phyloP scores from a whole-genome alignment of 2,113 vertebrate species.

The Salvelinus namaycush region DNA sequence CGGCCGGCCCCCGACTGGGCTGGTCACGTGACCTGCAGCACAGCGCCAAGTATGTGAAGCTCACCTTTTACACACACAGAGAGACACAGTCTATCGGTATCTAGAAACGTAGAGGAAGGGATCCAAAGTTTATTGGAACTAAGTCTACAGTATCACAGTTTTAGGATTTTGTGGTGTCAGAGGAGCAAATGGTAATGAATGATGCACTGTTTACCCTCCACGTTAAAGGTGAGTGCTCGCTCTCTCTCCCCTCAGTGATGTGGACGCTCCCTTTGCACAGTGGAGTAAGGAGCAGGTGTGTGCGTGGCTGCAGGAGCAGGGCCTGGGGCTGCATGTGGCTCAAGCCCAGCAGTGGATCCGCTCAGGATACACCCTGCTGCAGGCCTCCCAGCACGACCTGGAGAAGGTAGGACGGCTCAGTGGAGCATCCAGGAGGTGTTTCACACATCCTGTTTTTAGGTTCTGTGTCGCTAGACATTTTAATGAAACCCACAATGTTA shows the following conservation, averaged over 20 bases:
- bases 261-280: constrained; percentile 86
- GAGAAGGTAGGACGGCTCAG: constrained; percentile 82
- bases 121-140: too few relatives aligned
- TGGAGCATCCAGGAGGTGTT: not conserved
- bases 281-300: constrained; percentile 94
- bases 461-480: too few relatives aligned
- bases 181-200: not conserved
- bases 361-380: constrained; percentile 89
- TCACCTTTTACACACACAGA: not conserved
- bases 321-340: constrained; percentile 81
- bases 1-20: constrained; percentile 88
- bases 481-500: too few relatives aligned
- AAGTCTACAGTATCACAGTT: not conserved
- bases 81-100: too few relatives aligned
- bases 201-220: not conserved
- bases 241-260: constrained; percentile 67
- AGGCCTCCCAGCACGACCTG: constrained; percentile 91
- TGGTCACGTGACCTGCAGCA: constrained; percentile 90
- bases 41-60: constrained; percentile 74
- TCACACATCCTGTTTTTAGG: too few relatives aligned
- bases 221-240: not conserved
- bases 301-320: constrained; percentile 90
- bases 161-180: not conserved
- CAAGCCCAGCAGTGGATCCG: constrained; percentile 87
- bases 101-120: too few relatives aligned